Evolutionary conservation across 2,797 vertebrate species (phyloP), one percentile per base, ranked within the genome.

Genomic region (Phrynocephalus vlangalii): DNA sequence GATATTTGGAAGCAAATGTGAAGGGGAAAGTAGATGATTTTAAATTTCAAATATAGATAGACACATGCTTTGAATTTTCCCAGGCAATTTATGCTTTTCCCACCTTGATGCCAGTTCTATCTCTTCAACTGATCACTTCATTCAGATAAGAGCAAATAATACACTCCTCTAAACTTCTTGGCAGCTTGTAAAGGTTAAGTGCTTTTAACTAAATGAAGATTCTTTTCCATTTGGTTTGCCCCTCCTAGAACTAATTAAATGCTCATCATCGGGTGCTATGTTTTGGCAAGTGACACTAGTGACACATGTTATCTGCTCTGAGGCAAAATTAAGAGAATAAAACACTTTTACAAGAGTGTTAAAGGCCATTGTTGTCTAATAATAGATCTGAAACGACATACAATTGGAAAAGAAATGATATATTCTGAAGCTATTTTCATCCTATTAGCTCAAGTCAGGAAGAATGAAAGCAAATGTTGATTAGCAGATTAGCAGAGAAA

Each of bases 291-390:
- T 82, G 90, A 93, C 89, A 92, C n/a, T 73, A 92, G 83, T 44
- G 38, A 44, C 38, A 88, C 66, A 80, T 38, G 87, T 92, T 92
- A 94, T 94, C 88, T 91, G 76, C 87, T 94, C 71, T 52, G 83
- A 89, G 78, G 88, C 85, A 94, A 94, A 97, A 79, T 95, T 93
- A 94, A 94, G 95, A 92, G 89, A 94, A 92, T 68, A 95, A 92
- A 95, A 95, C 90, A 90, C 87, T 94, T 89, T 95, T 90, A 86
- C 80, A 88, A 83, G 79, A 89, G 73, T 86, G 67, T 85, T 95
- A 94, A 97, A 97, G 94, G 96, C 97, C 96, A 96, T 24, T 22
- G 90, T 84, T 91, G 71, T 92, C 94, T 96, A 95, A 96, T 95
- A 94, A 96, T 95, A 82, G 60, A 89, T 90, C 92, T 94, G 89